Evolutionary conservation across 2,113 vertebrate genomes (phyloP).

Genomic region (human (Homo sapiens)): GRCh38 chr4:188433001-188433500

Average conservation of each 20-base stretch:
- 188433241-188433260: background rate
- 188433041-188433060: too few species aligned
- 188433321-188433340: background rate
- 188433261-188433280: background rate
- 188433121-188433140: too few species aligned
- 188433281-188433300: background rate
- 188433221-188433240: background rate
- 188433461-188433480: background rate
- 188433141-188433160: too few species aligned
- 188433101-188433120: too few species aligned
- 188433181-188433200: too few species aligned
- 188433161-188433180: too few species aligned
- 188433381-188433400: background rate
- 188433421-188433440: background rate
- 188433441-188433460: background rate
- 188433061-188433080: too few species aligned
- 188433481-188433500: background rate
- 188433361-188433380: background rate
- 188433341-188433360: background rate
- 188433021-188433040: too few species aligned
- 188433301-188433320: background rate
- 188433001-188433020: too few species aligned
- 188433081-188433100: too few species aligned
- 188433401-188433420: background rate
- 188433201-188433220: rapidly evolving